phyloP scores from a whole-genome alignment of 2,113 vertebrate genomes.

The Ictalurus punctatus region DNA sequence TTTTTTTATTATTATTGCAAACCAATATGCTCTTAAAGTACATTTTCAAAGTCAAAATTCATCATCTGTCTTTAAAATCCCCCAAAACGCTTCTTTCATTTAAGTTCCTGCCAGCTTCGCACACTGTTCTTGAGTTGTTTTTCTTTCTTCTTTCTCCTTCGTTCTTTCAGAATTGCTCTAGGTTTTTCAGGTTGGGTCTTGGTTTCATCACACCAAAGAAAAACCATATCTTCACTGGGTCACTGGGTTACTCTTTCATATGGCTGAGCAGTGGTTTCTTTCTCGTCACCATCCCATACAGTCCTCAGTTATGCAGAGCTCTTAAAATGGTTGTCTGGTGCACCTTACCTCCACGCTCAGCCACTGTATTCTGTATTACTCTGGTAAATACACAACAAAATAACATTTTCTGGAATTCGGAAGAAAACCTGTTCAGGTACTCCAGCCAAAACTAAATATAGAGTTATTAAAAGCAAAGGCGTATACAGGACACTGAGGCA shows the following conservation, averaged over 20 bases:
- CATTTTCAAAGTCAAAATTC: neutral
- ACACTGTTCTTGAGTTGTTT: neutral
- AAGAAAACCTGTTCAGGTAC: neutral
- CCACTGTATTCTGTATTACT: neutral
- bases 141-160: neutral
- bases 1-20: neutral
- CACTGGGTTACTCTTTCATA: neutral
- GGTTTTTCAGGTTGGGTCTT: neutral
- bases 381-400: neutral
- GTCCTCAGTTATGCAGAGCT: neutral
- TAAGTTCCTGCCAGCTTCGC: neutral
- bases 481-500: neutral
- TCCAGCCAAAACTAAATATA: neutral
- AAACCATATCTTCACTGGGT: neutral
- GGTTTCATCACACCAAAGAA: neutral
- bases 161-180: neutral
- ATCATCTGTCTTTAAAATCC: neutral
- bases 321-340: neutral
- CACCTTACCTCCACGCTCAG: neutral
- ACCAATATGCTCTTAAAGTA: neutral
- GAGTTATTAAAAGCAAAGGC: neutral
- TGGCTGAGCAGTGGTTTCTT: neutral
- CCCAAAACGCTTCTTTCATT: neutral
- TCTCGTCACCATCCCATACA: neutral
- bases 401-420: neutral